Percentiles rank a stretch among this genome's conserved stretches.
These are phyloP conservation scores for Amazonetta brasiliensis DNA, from an alignment of 2,797 vertebrate genomes.

Conservation along the genomic window DNA sequence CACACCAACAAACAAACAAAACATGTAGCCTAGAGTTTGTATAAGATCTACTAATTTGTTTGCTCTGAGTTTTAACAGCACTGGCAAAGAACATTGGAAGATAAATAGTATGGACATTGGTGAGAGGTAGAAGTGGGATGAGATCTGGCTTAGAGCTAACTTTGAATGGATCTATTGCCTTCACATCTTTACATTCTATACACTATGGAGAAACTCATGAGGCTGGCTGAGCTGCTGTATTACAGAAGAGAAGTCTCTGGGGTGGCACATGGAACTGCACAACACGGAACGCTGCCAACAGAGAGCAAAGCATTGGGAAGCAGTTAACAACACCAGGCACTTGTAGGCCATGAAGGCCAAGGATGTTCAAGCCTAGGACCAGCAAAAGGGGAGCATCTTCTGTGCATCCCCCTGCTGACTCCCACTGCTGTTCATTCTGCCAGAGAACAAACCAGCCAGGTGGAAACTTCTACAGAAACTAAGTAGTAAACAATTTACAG, in stretches of 20 bases:
- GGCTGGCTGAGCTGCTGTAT: not conserved
- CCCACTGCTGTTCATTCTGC: rapidly evolving
- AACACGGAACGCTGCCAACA: rapidly evolving
- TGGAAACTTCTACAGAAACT: not conserved
- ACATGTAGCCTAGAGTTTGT: rapidly evolving
- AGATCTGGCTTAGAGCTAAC: not conserved
- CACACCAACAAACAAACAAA: not conserved
- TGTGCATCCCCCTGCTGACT: not conserved
- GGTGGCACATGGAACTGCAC: rapidly evolving
- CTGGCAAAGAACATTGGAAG: not conserved
- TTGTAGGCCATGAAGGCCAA: not conserved
- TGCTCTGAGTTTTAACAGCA: not conserved
- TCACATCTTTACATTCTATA: not conserved
- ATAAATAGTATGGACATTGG: rapidly evolving
- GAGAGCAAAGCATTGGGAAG: not conserved
- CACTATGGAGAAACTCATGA: not conserved
- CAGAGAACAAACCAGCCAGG: not conserved
- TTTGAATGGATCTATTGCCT: not conserved
- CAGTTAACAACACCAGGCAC: not conserved
- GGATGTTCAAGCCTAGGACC: not conserved
- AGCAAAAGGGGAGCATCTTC: rapidly evolving
- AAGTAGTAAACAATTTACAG: not conserved
- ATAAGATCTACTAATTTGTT: not conserved
- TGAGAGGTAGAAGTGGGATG: no score
- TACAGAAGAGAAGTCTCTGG: not conserved